phyloP scores from a whole-genome alignment of 2,797 vertebrate species.

The Petrocephalus schoutedeni region DNA sequence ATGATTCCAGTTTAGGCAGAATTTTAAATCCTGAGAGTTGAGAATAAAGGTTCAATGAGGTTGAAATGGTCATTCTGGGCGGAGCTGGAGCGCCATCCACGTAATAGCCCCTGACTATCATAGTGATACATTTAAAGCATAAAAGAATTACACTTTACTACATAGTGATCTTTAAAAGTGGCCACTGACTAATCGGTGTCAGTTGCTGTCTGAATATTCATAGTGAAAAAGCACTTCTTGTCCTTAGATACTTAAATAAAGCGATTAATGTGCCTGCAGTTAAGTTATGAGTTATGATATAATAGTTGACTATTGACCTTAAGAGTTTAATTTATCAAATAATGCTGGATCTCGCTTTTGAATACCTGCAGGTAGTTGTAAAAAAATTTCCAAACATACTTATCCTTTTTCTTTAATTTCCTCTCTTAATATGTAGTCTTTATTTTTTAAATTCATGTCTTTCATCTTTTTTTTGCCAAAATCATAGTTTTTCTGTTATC shows the following conservation, averaged over 20 bases:
- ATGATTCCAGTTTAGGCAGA: neutral
- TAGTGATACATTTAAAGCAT: neutral
- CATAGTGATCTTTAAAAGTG: neutral
- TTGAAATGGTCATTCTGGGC: too few relatives aligned
- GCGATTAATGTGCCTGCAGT: neutral
- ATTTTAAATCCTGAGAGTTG: neutral
- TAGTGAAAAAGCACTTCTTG: neutral
- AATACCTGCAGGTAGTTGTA: too few relatives aligned
- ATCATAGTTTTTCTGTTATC: neutral
- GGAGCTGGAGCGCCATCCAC: too few relatives aligned
- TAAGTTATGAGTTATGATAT: neutral
- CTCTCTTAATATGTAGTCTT: neutral
- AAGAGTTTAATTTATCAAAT: too few relatives aligned
- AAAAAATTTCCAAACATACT: neutral
- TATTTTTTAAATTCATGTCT: neutral
- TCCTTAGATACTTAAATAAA: neutral
- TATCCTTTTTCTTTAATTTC: neutral
- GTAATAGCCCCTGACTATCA: neutral
- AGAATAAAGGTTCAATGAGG: neutral
- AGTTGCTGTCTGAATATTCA: neutral
- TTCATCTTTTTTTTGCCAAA: neutral
- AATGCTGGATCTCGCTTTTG: too few relatives aligned
- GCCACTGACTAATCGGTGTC: neutral
- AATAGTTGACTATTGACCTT: too few relatives aligned
- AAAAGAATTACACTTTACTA: neutral